These are phyloP conservation scores for Solenodon paradoxus DNA, from an alignment of 2,113 vertebrate genomes.

Conservation along the genomic window DNA sequence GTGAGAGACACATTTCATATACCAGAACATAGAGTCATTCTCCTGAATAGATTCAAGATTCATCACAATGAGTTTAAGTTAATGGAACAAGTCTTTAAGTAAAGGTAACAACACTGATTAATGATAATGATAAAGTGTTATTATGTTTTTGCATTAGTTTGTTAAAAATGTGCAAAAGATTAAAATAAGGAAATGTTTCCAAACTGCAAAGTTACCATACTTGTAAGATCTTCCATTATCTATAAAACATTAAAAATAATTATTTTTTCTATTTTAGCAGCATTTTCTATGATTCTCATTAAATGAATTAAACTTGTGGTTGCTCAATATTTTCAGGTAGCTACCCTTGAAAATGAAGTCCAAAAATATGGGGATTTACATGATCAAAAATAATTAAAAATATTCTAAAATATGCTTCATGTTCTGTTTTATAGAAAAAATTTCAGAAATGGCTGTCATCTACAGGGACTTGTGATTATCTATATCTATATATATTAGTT, in stretches of 20 bases:
- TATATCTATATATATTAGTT: not conserved
- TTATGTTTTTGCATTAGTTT: not conserved
- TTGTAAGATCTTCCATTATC: not conserved
- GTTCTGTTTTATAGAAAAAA: not conserved
- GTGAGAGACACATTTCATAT: not conserved
- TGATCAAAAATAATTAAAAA: not conserved
- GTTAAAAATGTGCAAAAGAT: not conserved
- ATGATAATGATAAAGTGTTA: not conserved
- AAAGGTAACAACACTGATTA: constrained; percentile 54
- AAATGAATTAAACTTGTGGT: not conserved
- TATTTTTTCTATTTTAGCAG: not conserved
- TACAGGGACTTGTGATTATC: not conserved
- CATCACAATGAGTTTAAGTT: constrained; percentile 25
- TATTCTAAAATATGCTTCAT: not conserved
- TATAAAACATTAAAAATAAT: not conserved
- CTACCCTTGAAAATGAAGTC: not conserved
- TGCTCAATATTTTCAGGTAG: not conserved
- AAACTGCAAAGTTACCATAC: not conserved
- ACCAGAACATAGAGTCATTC: not conserved
- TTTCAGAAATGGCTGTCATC: not conserved
- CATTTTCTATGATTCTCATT: not conserved
- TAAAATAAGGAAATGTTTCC: constrained; percentile 16
- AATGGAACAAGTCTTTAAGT: constrained; percentile 40
- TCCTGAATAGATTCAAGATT: constrained; percentile 19
- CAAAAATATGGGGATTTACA: not conserved